Conservation (phyloP, 2,888 invertebrate species). For the Conistra vaccinii region DNA sequence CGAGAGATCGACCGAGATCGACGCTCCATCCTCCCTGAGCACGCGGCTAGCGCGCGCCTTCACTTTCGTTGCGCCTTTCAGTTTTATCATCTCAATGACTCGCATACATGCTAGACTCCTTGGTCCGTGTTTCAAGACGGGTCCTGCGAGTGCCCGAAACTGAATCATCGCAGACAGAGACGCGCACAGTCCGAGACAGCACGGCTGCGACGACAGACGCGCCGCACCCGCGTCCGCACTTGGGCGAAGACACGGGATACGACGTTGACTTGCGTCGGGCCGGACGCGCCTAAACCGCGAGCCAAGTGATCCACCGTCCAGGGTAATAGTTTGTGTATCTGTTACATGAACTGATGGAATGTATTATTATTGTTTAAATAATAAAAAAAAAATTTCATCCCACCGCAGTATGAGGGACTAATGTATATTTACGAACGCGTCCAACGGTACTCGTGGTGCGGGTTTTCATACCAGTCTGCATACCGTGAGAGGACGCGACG, state of each 20-base stretch:
- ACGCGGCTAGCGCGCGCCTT: constrained; percentile 82
- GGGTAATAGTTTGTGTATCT: neutral
- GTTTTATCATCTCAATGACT: constrained; percentile 91
- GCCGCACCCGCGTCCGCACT: constrained; percentile 77
- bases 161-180: constrained; percentile 83
- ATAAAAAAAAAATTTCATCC: no score
- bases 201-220: constrained; percentile 71
- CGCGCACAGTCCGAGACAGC: constrained; percentile 77
- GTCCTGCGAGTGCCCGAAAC: constrained; percentile 90
- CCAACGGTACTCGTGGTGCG: no score
- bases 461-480: no score
- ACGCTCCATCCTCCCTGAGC: constrained; percentile 85
- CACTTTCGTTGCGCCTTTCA: constrained; percentile 93
- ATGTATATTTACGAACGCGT: no score
- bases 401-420: no score
- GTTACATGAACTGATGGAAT: no score
- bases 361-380: no score
- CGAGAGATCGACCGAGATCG: constrained; percentile 82
- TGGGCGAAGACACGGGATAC: constrained; percentile 72
- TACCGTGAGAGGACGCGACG: no score
- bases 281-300: constrained; percentile 74
- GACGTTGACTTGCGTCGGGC: constrained; percentile 74
- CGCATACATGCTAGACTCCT: constrained; percentile 91
- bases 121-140: constrained; percentile 92
- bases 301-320: constrained; percentile 82